Evolutionary conservation across 2,113 vertebrate genomes (phyloP), one percentile per base, ranked within the genome.

Genomic region (Leptosomus discolor): DNA sequence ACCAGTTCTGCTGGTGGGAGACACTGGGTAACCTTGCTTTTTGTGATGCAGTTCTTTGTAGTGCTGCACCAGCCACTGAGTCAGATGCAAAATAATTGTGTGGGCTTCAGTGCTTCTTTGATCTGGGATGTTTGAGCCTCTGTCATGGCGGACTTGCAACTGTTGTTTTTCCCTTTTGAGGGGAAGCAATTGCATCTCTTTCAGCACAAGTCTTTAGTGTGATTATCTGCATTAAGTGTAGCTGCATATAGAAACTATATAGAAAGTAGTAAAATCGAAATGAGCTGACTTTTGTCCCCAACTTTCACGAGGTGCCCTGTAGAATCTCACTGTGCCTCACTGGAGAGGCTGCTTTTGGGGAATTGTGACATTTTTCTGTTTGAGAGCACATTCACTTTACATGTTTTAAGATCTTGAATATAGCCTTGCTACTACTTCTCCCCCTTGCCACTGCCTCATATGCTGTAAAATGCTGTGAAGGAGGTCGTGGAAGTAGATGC

Each of bases 1-100:
- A 98, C 99, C 99, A 12, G 98, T 99, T 12, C 98, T 99, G 50
- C 98, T 99, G 29, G 98, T 99, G 58, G 99, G 99, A 97, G 99
- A 99, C 90, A 99, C 99, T 1, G 99, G 99, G 99, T 99, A 98
- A 98, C 92, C 41, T 60, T 87, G 16, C 26, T 58, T 85, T 85
- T 93, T 57, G 12, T 39, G 57, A 6, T 60, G 29, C 13, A 26
- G 7, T 68, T 65, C 51, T 77, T 61, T n/a, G 43, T 84, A 36
- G 37, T 57, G 12, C 41, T 79, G 12, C 30, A 32, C 20, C 12
- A 12, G 27, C 78, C n/a, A 19, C 23, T 29, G 48, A 39, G 34
- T 64, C 9, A 9, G 26, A 46, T 24, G 51, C 27, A 20, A 61
- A 79, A 27, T 27, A 5, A 19, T 37, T 63, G 24, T 37, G n/a